A percentile compares a stretch with the other conserved stretches of the same genome.
Evolutionary conservation across 2,113 vertebrate species (phyloP).

Genomic region (Hippocampus guttulatus): DNA sequence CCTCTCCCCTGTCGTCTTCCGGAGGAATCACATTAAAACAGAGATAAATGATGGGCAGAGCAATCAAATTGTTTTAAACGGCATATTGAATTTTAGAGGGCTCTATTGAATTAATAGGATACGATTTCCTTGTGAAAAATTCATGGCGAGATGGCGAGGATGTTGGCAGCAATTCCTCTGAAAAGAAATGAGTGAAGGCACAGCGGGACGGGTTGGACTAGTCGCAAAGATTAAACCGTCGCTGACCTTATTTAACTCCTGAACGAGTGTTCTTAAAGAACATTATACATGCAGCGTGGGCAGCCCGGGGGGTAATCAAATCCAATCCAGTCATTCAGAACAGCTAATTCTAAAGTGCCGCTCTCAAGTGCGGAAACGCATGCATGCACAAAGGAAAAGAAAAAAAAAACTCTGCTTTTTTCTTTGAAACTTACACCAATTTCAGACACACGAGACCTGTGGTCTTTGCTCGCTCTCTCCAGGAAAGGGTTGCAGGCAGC

Average conservation of each 20-base stretch:
- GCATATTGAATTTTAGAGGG: conserved; percentile 63
- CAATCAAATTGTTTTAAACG: conserved; percentile 70
- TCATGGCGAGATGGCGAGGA: conserved; percentile 55
- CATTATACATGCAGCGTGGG: conserved; percentile 25
- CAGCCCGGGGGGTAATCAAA: conserved; percentile 32
- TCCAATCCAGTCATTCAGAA: conserved; percentile 37
- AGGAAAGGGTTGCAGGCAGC: conserved; percentile 65
- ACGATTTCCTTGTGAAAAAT: conserved; percentile 67
- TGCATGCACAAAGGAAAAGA: conserved; percentile 15
- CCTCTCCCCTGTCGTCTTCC: conserved; percentile 33
- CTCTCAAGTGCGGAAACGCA: conserved; percentile 14
- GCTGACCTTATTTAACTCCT: conserved; percentile 47
- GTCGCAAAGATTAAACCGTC: conserved; percentile 12
- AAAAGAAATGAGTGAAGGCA: conserved; percentile 18
- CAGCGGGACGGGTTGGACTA: conserved; percentile 29
- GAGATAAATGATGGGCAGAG: conserved; percentile 61
- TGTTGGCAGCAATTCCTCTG: conserved; percentile 57
- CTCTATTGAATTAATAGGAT: conserved; percentile 66
- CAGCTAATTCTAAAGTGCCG: conserved; percentile 5
- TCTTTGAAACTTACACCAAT: conserved; percentile 22
- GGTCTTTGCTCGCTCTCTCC: conserved; percentile 62
- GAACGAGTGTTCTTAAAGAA: conserved; percentile 35
- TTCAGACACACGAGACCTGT: conserved; percentile 47
- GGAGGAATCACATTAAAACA: conserved; percentile 67
- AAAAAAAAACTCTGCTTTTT: conserved; percentile 12